Conservation (phyloP, 2,113 vertebrate genomes). For the Speoplatyrhinus poulsoni region DNA sequence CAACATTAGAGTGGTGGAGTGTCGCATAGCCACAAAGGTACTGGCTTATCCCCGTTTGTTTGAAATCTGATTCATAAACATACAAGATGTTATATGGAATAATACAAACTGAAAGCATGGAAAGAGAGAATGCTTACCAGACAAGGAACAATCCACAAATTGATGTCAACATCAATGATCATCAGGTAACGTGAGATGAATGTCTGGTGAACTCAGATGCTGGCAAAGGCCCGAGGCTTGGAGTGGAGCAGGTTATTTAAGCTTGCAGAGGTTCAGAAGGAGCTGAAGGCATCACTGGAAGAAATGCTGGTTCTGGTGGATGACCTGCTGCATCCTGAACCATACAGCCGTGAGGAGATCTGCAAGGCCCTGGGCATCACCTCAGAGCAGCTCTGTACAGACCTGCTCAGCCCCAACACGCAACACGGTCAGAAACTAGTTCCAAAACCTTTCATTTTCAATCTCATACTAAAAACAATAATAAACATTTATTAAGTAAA, state of each 20-base stretch:
- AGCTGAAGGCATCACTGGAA: constrained; percentile 80
- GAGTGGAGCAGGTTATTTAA: constrained; percentile 75
- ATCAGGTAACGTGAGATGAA: constrained; percentile 4
- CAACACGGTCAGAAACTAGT: constrained; percentile 82
- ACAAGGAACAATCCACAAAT: neutral
- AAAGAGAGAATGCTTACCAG: neutral
- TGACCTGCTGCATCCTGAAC: constrained; percentile 84
- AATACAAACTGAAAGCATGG: neutral
- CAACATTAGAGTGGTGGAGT: constrained; percentile 91
- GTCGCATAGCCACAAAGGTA: constrained; percentile 95
- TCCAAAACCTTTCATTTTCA: neutral
- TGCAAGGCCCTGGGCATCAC: constrained; percentile 84
- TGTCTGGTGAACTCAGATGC: constrained; percentile 57
- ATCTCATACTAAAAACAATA: neutral
- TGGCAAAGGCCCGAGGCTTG: constrained; percentile 60
- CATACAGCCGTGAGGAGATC: constrained; percentile 89
- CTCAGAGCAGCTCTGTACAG: constrained; percentile 77
- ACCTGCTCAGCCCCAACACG: constrained; percentile 85
- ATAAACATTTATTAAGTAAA: too few relatives aligned
- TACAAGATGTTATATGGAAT: neutral
- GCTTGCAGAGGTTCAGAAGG: constrained; percentile 84
- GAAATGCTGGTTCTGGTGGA: constrained; percentile 88
- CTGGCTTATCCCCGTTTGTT: rapidly evolving
- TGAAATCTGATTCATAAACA: neutral
- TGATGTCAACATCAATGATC: neutral